Percentiles rank a stretch among this genome's conserved stretches.
Conservation (phyloP, 2,797 vertebrate genomes). For the Microctenopoma stevenorrisi region DNA sequence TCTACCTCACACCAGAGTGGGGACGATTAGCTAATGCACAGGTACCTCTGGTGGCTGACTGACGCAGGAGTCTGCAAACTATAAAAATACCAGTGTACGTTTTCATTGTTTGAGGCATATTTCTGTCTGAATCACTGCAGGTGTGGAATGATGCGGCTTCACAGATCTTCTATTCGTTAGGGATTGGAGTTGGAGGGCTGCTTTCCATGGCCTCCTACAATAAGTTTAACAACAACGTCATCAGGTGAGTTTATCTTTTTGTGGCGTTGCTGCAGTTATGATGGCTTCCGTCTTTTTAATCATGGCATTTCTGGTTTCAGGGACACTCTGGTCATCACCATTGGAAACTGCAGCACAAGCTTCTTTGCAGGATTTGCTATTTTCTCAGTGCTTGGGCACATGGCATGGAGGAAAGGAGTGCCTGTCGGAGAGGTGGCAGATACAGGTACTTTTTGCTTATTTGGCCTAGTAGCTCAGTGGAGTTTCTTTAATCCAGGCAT, state of each 20-base stretch:
- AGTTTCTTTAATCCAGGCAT: background rate
- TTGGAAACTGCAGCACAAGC: slow-evolving; percentile 87
- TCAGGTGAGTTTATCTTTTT: slow-evolving; percentile 76
- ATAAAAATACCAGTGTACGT: background rate
- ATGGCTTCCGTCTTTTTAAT: slow-evolving; percentile 5
- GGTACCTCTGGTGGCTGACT: slow-evolving; percentile 65
- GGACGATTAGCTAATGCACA: slow-evolving; percentile 81
- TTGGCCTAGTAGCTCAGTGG: background rate
- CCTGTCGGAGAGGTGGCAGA: slow-evolving; percentile 85
- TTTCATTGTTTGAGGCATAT: background rate
- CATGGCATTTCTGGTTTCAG: slow-evolving; percentile 60
- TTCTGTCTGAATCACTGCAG: slow-evolving; percentile 61
- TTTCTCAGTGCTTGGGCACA: slow-evolving; percentile 89
- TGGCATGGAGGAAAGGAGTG: slow-evolving; percentile 87
- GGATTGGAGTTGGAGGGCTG: slow-evolving; percentile 88
- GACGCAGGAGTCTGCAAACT: background rate
- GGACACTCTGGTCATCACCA: slow-evolving; percentile 87
- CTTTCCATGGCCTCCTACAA: slow-evolving; percentile 90
- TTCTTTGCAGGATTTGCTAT: slow-evolving; percentile 89
- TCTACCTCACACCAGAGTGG: slow-evolving; percentile 89
- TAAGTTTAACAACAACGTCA: slow-evolving; percentile 90
- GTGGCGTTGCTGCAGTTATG: background rate
- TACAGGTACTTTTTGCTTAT: slow-evolving; percentile 71
- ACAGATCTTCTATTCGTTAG: slow-evolving; percentile 89
- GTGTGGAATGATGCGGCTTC: slow-evolving; percentile 90